Conservation (phyloP, 2,888 invertebrate species). For the Neuroscelio doddi region DNA sequence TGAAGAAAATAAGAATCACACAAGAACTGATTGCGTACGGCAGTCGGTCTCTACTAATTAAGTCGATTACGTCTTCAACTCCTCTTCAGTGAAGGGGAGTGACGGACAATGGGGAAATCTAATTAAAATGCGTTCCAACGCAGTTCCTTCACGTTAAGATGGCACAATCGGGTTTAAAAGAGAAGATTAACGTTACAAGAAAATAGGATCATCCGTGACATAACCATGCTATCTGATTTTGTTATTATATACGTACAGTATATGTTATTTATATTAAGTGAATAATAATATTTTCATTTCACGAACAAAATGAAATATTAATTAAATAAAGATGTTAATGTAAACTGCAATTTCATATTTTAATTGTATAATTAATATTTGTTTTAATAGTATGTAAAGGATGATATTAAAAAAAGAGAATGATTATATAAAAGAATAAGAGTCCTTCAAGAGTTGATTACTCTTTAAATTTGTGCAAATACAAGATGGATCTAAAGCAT, state of each 20-base stretch:
- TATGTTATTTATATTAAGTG: too few species aligned
- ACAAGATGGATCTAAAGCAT: conserved; percentile 19
- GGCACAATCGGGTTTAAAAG: conserved; percentile 31
- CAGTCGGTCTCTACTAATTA: conserved; percentile 41
- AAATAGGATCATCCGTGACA: conserved; percentile 35
- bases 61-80: conserved; percentile 41
- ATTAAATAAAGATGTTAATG: too few species aligned
- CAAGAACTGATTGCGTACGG: conserved; percentile 41
- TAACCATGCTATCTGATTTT: conserved; percentile 22
- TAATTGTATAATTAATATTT: too few species aligned
- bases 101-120: conserved; percentile 48
- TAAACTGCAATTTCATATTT: too few species aligned
- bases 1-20: conserved; percentile 32
- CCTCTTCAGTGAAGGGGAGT: conserved; percentile 37
- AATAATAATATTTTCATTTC: too few species aligned
- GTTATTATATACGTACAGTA: too few species aligned
- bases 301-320: too few species aligned
- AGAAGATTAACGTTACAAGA: conserved; percentile 26
- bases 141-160: conserved; percentile 38
- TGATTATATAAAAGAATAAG: too few species aligned
- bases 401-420: too few species aligned
- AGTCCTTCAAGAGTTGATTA: background rate
- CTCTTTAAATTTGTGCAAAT: conserved; percentile 33
- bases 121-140: conserved; percentile 45
- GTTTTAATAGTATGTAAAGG: too few species aligned